A percentile compares a stretch with the other conserved stretches of the same genome.
These are phyloP conservation scores for Sisyra terminalis DNA, from an alignment of 2,888 invertebrate genomes.

Conservation along the genomic window DNA sequence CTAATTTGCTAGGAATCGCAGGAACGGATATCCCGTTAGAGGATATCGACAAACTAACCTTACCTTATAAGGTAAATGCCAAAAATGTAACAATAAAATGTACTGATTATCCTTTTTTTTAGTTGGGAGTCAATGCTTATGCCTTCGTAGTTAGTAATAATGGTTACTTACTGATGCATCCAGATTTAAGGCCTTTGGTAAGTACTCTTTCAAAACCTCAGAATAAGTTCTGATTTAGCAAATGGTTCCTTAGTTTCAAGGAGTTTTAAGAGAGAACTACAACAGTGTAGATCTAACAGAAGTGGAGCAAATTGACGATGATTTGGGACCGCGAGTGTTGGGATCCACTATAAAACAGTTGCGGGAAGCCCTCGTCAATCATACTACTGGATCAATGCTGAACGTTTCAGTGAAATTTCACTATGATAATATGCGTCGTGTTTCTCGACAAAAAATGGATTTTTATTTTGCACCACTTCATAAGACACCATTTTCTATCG, in stretches of 20 bases:
- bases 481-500: constrained; percentile 78
- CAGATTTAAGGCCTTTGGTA: constrained; percentile 78
- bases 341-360: constrained; percentile 38
- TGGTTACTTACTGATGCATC: constrained; percentile 89
- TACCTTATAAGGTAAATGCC: constrained; percentile 62
- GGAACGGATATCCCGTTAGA: constrained; percentile 89
- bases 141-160: constrained; percentile 95
- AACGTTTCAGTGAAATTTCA: constrained; percentile 61
- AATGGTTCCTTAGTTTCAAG: constrained; percentile 31
- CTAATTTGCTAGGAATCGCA: constrained; percentile 82
- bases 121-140: constrained; percentile 93
- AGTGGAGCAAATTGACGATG: constrained; percentile 70
- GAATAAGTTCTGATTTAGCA: neutral
- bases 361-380: constrained; percentile 55
- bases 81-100: neutral
- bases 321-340: constrained; percentile 46
- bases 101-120: constrained; percentile 21
- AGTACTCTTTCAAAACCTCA: constrained; percentile 21
- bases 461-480: constrained; percentile 69
- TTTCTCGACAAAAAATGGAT: constrained; percentile 60
- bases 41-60: constrained; percentile 75
- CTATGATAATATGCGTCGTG: constrained; percentile 72
- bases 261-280: constrained; percentile 72
- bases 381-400: constrained; percentile 43
- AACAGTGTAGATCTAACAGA: constrained; percentile 93